Percentiles rank a stretch among this genome's conserved stretches.
phyloP scores from a whole-genome alignment of 2,113 vertebrate species.

The Ciconia maguari region DNA sequence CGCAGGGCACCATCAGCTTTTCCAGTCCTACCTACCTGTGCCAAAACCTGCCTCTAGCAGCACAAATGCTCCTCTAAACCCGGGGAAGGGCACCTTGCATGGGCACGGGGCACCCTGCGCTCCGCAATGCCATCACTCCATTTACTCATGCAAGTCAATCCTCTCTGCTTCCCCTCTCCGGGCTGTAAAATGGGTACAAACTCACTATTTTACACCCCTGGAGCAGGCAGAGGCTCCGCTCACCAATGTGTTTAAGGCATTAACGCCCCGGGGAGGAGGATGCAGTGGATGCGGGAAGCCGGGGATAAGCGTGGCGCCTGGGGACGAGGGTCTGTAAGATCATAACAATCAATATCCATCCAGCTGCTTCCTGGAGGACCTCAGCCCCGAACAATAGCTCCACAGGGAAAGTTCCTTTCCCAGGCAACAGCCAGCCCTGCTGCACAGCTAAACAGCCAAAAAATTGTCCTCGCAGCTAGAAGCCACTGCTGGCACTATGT shows the following conservation, averaged over 20 bases:
- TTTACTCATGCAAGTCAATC: fast-evolving
- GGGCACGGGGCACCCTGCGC: not conserved
- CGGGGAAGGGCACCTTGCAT: not conserved
- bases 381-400: slow-evolving; percentile 34
- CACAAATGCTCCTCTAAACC: not conserved
- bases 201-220: not conserved
- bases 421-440: slow-evolving; percentile 35
- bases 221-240: fast-evolving
- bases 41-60: not conserved
- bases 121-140: fast-evolving
- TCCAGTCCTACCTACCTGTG: not conserved
- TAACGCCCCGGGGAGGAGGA: not conserved
- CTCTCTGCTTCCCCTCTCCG: not conserved
- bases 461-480: not conserved
- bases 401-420: slow-evolving; percentile 59
- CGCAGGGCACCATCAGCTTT: not conserved
- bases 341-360: slow-evolving; percentile 12
- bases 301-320: not conserved
- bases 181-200: not conserved
- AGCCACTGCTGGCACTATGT: not conserved
- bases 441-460: not conserved
- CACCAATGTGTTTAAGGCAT: not conserved
- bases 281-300: not conserved
- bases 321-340: not conserved
- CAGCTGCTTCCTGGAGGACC: slow-evolving; percentile 63